A percentile compares a stretch with the other conserved stretches of the same genome.
phyloP scores from a whole-genome alignment of 2,113 vertebrate genomes.

The Petrocephalus microphthalmus region DNA sequence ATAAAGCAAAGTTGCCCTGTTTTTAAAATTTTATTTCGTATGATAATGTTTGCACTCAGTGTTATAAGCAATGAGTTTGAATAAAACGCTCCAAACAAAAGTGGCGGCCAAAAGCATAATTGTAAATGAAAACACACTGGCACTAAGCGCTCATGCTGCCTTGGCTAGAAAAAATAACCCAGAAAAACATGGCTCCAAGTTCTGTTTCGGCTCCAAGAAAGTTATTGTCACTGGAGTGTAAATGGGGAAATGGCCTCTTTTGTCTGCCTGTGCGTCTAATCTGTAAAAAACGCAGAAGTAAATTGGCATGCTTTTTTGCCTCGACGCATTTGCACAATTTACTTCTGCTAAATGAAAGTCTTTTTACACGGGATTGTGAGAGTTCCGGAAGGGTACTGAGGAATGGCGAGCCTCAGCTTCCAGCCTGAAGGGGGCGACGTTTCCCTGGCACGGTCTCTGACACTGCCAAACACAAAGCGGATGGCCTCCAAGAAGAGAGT shows the following conservation, averaged over 20 bases:
- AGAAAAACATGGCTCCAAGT: neutral
- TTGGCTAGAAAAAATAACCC: neutral
- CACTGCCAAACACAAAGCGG: neutral
- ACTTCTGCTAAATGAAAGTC: neutral
- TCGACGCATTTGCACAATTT: neutral
- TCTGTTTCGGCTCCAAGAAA: neutral
- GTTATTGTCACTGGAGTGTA: neutral
- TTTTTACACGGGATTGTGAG: neutral
- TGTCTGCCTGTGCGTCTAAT: neutral
- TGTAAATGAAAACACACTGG: neutral
- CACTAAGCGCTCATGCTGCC: neutral
- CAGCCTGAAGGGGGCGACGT: neutral
- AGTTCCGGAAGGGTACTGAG: neutral
- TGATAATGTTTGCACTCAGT: neutral
- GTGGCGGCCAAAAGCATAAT: neutral
- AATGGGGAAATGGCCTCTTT: neutral
- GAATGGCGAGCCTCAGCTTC: neutral
- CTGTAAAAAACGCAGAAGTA: neutral
- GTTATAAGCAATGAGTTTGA: neutral
- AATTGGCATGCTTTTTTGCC: neutral
- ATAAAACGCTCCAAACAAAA: neutral
- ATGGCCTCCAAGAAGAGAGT: neutral
- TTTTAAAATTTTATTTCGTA: neutral
- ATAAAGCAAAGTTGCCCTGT: neutral
- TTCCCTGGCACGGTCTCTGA: neutral